These are phyloP conservation scores for Adineta ricciae DNA, from an alignment of 2,888 invertebrate species.

Conservation along the genomic window DNA sequence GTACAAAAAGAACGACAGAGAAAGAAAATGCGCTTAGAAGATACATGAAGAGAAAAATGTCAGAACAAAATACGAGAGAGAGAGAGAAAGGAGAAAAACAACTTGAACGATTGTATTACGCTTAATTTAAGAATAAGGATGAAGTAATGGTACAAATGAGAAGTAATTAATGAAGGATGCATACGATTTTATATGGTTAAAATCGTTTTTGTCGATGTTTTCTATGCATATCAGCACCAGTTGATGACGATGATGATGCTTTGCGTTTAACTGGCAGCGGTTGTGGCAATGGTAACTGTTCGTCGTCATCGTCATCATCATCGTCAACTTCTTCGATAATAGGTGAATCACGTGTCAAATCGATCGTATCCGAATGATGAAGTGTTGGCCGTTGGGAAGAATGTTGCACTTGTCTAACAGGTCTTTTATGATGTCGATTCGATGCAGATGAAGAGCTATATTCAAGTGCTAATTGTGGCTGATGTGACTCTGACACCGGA, in stretches of 20 bases:
- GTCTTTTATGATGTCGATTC: neutral
- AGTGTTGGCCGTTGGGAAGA: neutral
- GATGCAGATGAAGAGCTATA: neutral
- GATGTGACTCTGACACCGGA: neutral
- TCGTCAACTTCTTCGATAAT: neutral
- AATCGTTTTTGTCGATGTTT: neutral
- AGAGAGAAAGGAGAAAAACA: neutral
- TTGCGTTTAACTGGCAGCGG: neutral
- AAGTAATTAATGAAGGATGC: neutral
- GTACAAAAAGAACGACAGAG: no score
- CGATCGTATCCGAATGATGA: constrained; percentile 10
- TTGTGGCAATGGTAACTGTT: neutral
- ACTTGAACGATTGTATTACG: neutral
- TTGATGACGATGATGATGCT: neutral
- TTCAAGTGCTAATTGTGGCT: neutral
- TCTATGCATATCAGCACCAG: neutral
- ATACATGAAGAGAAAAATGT: neutral
- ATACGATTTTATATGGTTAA: neutral
- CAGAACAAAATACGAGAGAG: neutral
- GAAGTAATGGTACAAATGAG: neutral
- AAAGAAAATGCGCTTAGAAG: neutral
- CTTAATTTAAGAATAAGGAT: neutral
- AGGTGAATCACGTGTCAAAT: constrained; percentile 4
- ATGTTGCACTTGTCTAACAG: neutral
- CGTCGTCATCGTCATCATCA: neutral